These are phyloP conservation scores for Daboia siamensis DNA, from an alignment of 2,113 vertebrate species.

Conservation along the genomic window DNA sequence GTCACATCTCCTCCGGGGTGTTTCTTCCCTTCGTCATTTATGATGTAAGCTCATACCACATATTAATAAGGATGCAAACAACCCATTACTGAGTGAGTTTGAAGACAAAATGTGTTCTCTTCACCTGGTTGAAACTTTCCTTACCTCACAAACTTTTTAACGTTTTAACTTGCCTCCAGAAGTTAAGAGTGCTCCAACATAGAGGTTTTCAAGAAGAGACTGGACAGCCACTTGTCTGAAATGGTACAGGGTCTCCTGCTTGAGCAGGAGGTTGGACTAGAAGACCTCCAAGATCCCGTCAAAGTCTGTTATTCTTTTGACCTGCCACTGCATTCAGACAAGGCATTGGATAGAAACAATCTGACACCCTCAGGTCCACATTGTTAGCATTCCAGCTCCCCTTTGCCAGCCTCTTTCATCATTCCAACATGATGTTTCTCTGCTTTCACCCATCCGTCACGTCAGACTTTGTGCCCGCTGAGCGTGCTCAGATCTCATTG, in stretches of 20 bases:
- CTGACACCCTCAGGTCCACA: background rate
- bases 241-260: background rate
- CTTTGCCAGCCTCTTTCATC: background rate
- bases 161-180: background rate
- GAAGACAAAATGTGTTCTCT: background rate
- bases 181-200: background rate
- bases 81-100: background rate
- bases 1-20: background rate
- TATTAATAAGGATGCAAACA: background rate
- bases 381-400: background rate
- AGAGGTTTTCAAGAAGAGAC: background rate
- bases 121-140: background rate
- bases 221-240: background rate
- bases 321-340: background rate
- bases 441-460: background rate
- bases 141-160: background rate
- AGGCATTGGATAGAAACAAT: background rate
- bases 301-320: background rate
- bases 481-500: background rate
- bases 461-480: background rate
- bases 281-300: background rate
- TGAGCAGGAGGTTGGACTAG: background rate
- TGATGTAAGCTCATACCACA: background rate
- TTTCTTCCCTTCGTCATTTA: background rate
- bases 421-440: background rate